Evolutionary conservation across 2,797 vertebrate species (phyloP), one percentile per base, ranked within the genome.

Genomic region (Darevskia nairensis): DNA sequence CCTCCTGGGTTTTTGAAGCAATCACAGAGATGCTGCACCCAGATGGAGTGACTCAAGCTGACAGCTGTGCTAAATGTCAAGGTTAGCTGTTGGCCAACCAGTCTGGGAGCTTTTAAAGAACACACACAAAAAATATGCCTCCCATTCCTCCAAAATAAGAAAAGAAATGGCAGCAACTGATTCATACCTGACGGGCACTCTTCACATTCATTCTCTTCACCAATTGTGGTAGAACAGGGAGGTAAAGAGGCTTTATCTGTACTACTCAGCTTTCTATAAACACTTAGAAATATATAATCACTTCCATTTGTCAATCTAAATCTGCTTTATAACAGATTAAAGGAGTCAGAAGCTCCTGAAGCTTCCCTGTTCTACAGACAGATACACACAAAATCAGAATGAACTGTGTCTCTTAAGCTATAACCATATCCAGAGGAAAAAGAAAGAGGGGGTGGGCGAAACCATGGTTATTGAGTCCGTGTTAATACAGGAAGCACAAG

Each of bases 31-130:
- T 19, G 59, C 50, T 75, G 59, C 69, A 68, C 88, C 66, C 82
- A 84, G 78, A 76, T 69, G 71, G 61, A 90, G 46, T 50, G 55
- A 87, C 59, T 87, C 69, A 69, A 85, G 41, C 41, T 84, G 86
- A 84, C 82, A 90, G 77, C 75, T 84, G 82, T 80, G 81, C 55
- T 84, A 87, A 89, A 89, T 80, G 75, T 89, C 85, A 86, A 83
- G 75, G 85, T 89, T 86, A 74, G 69, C 77, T 85, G 59, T n/a
- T 84, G 59, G 61, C 61, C 82, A 59, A 80, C 72, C 71, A 81
- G 85, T 66, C 35, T 76, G 32, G 35, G 71, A 68, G 41, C 8
- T 81, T 80, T 68, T 23, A 68, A 80, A 68, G 32, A 88, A 86
- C 35, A 35, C 35, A 35, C 46, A 69, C n/a, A 13, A 59, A 71